These are phyloP conservation scores for Sarcophaga caerulescens DNA, from an alignment of 2,888 invertebrate species.

Conservation along the genomic window DNA sequence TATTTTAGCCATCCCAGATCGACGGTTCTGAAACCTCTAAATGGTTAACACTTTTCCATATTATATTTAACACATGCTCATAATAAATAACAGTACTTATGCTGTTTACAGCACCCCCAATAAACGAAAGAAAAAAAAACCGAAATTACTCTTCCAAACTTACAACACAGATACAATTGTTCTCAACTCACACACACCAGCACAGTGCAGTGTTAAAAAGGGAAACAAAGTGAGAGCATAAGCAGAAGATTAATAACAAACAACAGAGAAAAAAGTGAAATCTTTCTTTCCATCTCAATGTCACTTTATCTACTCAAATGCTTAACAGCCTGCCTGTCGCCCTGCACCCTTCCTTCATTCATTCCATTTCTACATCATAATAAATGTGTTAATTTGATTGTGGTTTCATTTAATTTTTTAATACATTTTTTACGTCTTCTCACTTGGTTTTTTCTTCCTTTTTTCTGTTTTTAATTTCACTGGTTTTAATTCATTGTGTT, in stretches of 20 bases:
- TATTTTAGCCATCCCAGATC: too few relatives aligned
- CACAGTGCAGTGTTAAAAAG: too few relatives aligned
- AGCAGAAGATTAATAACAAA: conserved; percentile 5
- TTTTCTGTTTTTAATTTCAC: not conserved
- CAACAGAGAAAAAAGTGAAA: conserved; percentile 5
- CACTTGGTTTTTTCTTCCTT: not conserved
- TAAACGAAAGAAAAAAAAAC: too few relatives aligned
- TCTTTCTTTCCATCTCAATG: conserved; percentile 1
- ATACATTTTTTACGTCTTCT: too few relatives aligned
- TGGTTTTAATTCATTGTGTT: not conserved
- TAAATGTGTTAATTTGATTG: conserved; percentile 63
- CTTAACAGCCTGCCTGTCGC: not conserved
- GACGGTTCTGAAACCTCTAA: not conserved
- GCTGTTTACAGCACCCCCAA: conserved; percentile 1
- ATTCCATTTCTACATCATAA: not conserved
- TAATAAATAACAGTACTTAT: conserved; percentile 25
- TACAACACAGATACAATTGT: not conserved
- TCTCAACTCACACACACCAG: not conserved
- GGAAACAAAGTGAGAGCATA: not conserved
- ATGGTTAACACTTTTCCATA: not conserved
- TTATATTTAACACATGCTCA: conserved; percentile 16
- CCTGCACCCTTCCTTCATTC: not conserved
- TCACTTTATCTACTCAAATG: conserved; percentile 9
- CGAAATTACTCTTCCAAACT: not conserved
- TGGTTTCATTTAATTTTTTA: conserved; percentile 40